Evolutionary conservation across 2,888 invertebrate species (phyloP), one percentile per base, ranked within the genome.

Genomic region (Drosophila mercatorum): DNA sequence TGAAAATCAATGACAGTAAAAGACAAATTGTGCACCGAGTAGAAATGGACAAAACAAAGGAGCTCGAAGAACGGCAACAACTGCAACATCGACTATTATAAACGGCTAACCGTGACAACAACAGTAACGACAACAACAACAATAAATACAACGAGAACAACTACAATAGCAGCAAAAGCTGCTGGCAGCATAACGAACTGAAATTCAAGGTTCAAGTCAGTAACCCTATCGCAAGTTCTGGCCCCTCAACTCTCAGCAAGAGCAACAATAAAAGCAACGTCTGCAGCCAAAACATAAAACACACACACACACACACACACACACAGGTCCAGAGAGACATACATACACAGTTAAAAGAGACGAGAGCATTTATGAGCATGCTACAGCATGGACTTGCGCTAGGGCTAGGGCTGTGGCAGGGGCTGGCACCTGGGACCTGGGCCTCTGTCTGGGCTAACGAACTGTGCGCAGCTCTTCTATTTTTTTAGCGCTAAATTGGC

Each of bases 121-220:
- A 55, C 62, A 72, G 52, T 61, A 71, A 40, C 63, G 64, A 53
- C 65, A 66, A 55, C 58, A 63, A 28, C 11, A 7, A 26, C 66
- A 69, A 57, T 47, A 53, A 26, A 31, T 11, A 22, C 7, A 43
- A 36, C 62, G 46, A 59, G 28, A 63, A 38, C 55, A 59, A 44
- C 64, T 47, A 56, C 59, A 65, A 53, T 40, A 53, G 51, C 57
- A 71, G 43, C 52, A 60, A 56, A 49, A 55, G 72, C 74, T 72
- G 71, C 66, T 78, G 67, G 78, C 81, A 87, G 81, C 76, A 80
- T 77, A 88, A 81, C 80, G 75, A 83, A 88, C 81, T 70, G 31
- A 85, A 77, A 89, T 79, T 89, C 89, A 89, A 89, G 89, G 89
- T 89, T 89, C 90, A 86, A 84, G 90, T 89, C 89, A 90, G 88